Evolutionary conservation across 2,113 vertebrate genomes (phyloP), one percentile per base, ranked within the genome.

Genomic region (Ibidorhyncha struthersii): DNA sequence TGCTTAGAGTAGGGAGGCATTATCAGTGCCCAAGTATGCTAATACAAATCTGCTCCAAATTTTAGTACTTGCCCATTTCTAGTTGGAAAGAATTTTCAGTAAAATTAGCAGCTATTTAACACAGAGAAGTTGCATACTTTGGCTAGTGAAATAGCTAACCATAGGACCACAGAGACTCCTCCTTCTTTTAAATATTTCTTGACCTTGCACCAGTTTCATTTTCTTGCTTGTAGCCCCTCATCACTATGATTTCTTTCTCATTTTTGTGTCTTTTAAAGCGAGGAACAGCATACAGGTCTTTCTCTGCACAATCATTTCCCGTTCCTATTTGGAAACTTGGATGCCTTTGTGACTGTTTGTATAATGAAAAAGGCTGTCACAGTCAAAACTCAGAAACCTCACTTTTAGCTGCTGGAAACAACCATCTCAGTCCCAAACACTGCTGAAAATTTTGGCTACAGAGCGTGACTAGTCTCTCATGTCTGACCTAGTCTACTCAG

Each of bases 391-490:
- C 50, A 70, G 50, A 92, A 78, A 63, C 47, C n/a, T 62, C 63
- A n/a, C 32, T 83, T 90, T 67, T 59, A 86, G 23, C 76, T 89
- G 23, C 88, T 86, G 41, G 30, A 74, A 90, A 79, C 50, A 80
- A 34, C 47, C 4, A 15, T 41, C 23, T 89, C 53, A 55, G 45
- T 67, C 67, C 50, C 62, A 92, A 88, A 94, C 53, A 62, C 30
- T 27, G 53, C 67, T 30, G 85, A 66, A 93, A 88, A 86, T 88
- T 96, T 91, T 88, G 76, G n/a, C 85, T 86, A 45, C 50, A 59
- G 82, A 93, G 38, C 38, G 12, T 93, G 85, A 82, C 71, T 86
- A 62, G 50, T 81, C 55, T 81, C 41, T 92, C 45, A 8, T 45
- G 79, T 83, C 93, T 88, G 67, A 66, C 73, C 81, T 50, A 72